A percentile compares a stretch with the other conserved stretches of the same genome.
phyloP scores from a whole-genome alignment of 2,888 invertebrate species.

The Eristalinus sepulchralis region DNA sequence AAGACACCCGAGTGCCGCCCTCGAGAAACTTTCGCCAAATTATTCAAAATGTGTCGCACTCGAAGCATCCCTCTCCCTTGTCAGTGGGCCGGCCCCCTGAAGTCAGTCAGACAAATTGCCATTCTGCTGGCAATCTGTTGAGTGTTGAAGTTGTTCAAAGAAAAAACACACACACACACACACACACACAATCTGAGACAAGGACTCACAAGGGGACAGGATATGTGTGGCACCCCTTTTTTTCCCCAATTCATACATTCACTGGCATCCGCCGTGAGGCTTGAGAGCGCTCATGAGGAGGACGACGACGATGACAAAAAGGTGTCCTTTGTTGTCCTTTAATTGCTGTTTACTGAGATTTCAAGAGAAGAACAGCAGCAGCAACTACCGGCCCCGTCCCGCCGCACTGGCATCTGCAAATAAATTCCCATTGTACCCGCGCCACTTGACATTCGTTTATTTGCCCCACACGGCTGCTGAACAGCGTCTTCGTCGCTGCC shows the following conservation, averaged over 20 bases:
- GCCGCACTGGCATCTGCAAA: conserved; percentile 45
- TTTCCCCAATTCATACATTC: conserved; percentile 62
- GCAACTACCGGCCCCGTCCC: conserved; percentile 31
- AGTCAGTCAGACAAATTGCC: conserved; percentile 48
- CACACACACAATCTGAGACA: neutral
- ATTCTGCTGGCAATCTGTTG: conserved; percentile 51
- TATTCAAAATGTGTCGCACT: conserved; percentile 50
- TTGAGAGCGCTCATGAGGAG: conserved; percentile 6
- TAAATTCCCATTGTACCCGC: conserved; percentile 68
- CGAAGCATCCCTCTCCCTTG: neutral
- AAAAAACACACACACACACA: conserved; percentile 12
- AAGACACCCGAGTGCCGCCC: neutral
- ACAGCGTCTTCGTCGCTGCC: conserved; percentile 15
- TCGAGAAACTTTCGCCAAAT: conserved; percentile 44
- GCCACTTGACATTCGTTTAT: conserved; percentile 69
- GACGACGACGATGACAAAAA: conserved; percentile 27
- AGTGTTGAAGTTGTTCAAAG: conserved; percentile 41
- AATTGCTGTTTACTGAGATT: conserved; percentile 70
- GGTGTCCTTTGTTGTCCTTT: conserved; percentile 70
- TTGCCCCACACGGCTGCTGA: conserved; percentile 41
- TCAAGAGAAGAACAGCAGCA: conserved; percentile 32
- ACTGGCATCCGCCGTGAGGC: conserved; percentile 3
- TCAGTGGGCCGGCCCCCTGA: too few species aligned
- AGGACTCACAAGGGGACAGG: neutral
- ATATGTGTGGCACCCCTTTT: conserved; percentile 48